Conservation (phyloP, 1,140 invertebrate genomes). For the Hesperophylax magnus region DNA sequence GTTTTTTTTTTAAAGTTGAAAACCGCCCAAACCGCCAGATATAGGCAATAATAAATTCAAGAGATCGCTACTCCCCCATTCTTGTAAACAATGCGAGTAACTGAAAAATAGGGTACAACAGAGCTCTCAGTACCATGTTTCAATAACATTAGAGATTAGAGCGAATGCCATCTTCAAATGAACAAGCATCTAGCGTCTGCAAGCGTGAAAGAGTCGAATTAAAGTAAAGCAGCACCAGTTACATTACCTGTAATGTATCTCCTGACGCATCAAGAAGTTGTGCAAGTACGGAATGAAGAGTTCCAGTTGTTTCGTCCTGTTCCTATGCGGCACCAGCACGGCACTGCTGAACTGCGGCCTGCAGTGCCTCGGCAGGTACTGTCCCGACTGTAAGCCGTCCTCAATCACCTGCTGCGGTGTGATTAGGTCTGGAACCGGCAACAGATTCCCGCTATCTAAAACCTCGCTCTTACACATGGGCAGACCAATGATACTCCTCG, state of each 20-base stretch:
- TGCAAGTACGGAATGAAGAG: slow-evolving; percentile 92
- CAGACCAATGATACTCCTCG: not conserved
- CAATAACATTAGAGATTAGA: too few relatives aligned
- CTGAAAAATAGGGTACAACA: too few relatives aligned
- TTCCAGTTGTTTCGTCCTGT: slow-evolving; percentile 84
- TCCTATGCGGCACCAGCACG: slow-evolving; percentile 91
- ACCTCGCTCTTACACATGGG: not conserved
- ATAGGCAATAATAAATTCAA: too few relatives aligned
- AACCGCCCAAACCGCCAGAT: too few relatives aligned
- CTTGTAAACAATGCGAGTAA: too few relatives aligned
- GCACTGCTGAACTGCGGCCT: slow-evolving; percentile 84
- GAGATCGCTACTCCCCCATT: too few relatives aligned
- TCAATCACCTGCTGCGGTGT: slow-evolving; percentile 57
- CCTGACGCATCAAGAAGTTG: slow-evolving; percentile 89
- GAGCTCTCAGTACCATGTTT: too few relatives aligned
- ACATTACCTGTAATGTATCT: slow-evolving; percentile 81
- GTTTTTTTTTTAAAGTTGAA: too few relatives aligned
- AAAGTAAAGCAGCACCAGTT: slow-evolving; percentile 38
- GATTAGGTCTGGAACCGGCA: slow-evolving; percentile 59
- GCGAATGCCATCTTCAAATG: too few relatives aligned
- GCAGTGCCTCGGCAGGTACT: slow-evolving; percentile 82
- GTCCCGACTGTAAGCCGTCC: slow-evolving; percentile 68
- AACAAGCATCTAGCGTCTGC: too few relatives aligned
- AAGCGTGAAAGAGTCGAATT: too few relatives aligned
- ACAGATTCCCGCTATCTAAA: slow-evolving; percentile 58